phyloP scores from a whole-genome alignment of 2,113 vertebrate genomes.

The Myrmecophaga tridactyla region DNA sequence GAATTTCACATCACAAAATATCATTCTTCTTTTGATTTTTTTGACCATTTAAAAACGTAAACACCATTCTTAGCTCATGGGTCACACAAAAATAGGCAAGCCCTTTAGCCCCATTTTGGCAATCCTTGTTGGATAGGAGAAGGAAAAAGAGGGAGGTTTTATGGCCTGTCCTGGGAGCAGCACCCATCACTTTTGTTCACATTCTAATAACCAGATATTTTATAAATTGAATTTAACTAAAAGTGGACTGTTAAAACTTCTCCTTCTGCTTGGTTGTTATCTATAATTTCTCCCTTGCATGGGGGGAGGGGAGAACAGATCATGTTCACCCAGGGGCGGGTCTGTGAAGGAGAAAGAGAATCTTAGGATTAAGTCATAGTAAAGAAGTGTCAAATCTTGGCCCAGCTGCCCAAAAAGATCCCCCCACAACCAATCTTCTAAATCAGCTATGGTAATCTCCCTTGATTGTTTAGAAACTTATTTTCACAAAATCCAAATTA shows the following conservation, averaged over 20 bases:
- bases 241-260: background rate
- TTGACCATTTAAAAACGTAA: background rate
- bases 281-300: background rate
- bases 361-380: background rate
- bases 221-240: background rate
- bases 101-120: background rate
- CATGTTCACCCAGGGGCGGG: background rate
- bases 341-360: rapidly evolving
- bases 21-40: background rate
- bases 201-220: background rate
- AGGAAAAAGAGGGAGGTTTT: rapidly evolving
- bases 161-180: rapidly evolving
- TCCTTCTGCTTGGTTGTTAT: background rate
- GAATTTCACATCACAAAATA: background rate
- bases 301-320: too few relatives aligned
- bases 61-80: background rate
- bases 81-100: rapidly evolving
- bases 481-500: constrained; percentile 70
- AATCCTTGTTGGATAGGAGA: rapidly evolving
- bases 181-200: rapidly evolving
- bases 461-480: constrained; percentile 68
- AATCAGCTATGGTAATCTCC: constrained; percentile 50
- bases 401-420: constrained; percentile 51
- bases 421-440: background rate
- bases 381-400: constrained; percentile 39